These are phyloP conservation scores for Listrodromus nycthemerus DNA, from an alignment of 2,888 invertebrate genomes.

Conservation along the genomic window DNA sequence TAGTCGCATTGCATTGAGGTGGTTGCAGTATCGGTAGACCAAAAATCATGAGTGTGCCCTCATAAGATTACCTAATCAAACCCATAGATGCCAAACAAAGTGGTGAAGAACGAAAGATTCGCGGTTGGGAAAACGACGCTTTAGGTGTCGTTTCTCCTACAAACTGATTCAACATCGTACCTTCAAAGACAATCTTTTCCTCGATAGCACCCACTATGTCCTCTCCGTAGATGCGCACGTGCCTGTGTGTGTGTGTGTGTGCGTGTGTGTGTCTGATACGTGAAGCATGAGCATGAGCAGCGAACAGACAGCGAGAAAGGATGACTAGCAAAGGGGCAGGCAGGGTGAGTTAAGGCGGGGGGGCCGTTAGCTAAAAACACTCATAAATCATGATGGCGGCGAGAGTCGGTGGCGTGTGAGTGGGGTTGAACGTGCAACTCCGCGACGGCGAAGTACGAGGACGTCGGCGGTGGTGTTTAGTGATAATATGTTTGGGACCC, in stretches of 20 bases:
- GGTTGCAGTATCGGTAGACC: too few species aligned
- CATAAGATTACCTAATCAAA: slow-evolving; percentile 24
- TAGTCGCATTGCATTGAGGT: too few species aligned
- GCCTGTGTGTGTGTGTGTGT: background rate
- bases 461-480: slow-evolving; percentile 74
- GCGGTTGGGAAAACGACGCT: background rate
- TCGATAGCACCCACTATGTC: slow-evolving; percentile 11
- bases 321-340: slow-evolving; percentile 34
- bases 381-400: slow-evolving; percentile 80
- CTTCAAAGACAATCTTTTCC: background rate
- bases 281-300: slow-evolving; percentile 35
- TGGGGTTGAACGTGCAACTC: slow-evolving; percentile 67
- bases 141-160: slow-evolving; percentile 43
- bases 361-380: slow-evolving; percentile 68
- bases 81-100: background rate
- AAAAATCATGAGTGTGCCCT: slow-evolving; percentile 13
- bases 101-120: background rate
- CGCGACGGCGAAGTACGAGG: slow-evolving; percentile 49
- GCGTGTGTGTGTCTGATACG: background rate
- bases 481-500: slow-evolving; percentile 75
- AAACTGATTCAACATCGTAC: slow-evolving; percentile 47
- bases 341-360: slow-evolving; percentile 29
- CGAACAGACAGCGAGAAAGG: slow-evolving; percentile 39
- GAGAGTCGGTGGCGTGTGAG: slow-evolving; percentile 71
- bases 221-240: too few species aligned